phyloP scores from a whole-genome alignment of 1,140 invertebrate species.

The Marisa cornuarietis region DNA sequence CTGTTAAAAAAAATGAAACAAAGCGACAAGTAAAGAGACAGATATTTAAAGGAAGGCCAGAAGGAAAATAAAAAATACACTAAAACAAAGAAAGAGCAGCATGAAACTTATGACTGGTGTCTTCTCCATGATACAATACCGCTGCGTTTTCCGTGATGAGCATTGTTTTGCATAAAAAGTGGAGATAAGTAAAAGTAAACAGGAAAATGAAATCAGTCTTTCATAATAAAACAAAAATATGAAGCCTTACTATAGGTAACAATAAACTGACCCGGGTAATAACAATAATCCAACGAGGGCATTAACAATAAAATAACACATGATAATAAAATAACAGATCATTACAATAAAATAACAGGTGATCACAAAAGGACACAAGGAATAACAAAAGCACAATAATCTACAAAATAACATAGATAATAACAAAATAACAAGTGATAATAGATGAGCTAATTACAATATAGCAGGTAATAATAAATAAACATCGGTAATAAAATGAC shows the following conservation, averaged over 20 bases:
- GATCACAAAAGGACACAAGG: no score
- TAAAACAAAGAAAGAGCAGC: no score
- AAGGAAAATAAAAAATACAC: slow-evolving; percentile 1
- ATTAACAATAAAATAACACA: no score
- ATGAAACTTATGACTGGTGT: no score
- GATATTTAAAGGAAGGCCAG: background rate
- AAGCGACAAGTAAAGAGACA: no score
- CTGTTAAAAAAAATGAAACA: background rate
- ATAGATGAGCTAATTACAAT: no score
- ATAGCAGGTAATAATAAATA: no score
- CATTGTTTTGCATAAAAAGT: background rate
- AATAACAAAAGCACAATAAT: no score
- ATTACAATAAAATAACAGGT: background rate
- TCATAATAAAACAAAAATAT: background rate
- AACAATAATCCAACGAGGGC: no score
- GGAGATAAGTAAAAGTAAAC: background rate
- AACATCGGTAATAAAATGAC: no score
- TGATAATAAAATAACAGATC: background rate
- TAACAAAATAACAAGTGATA: no score
- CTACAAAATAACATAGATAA: no score
- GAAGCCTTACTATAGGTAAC: background rate
- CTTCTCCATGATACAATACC: background rate
- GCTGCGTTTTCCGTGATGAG: background rate
- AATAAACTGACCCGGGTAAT: background rate
- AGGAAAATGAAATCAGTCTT: background rate